Base-by-base conservation (phyloP, 1,140 invertebrate genomes). In the Spodoptera litura region DNA sequence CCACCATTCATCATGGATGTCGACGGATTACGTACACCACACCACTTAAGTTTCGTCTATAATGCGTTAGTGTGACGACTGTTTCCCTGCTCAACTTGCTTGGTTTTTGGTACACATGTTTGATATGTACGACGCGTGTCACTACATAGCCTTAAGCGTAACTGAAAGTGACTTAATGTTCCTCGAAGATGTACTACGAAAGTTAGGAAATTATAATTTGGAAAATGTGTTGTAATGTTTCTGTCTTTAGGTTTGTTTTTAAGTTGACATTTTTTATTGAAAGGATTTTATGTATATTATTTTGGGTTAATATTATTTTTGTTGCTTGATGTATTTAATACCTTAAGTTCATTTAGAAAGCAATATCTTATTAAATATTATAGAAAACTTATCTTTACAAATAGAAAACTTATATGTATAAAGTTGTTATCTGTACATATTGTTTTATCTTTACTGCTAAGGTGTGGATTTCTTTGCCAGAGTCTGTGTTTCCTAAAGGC, bases 1-100 rank as follows among this genome's bases (percentile, higher is more conserved):
- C 75, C 81, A 66, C 78, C 81, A 85, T 85, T 83, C 78, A 85
- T 85, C 83, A 85, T 55, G 82, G 77, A 74, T 78, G 71, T 78
- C 71, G 75, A 52, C 72, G 79, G 84, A 83, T 85, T 83, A 85
- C 74, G 64, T 53, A 58, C 52, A 55, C 31, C 31, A 53, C 61
- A 56, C 61, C 59, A 77, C 74, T 77, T 77, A 68, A 55, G 62
- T 56, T 77, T 56, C 13, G 13, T 15, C 38, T n/a, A 52, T 55
- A 66, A 77, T 56, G 53, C 68, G 61, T 31, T 35, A 44, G 53
- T 11, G 52, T 11, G 49, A 64, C 51, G 27, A 56, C 31, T 56
- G 52, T 77, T 77, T 56, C n/a, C 11, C 44, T 56, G 53, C 11
- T 68, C 15, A 62, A 53, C 61, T 31, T 70, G 49, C 13, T 13